Base-by-base conservation (phyloP, 2,888 invertebrate genomes). In the Pandemis heparana region DNA sequence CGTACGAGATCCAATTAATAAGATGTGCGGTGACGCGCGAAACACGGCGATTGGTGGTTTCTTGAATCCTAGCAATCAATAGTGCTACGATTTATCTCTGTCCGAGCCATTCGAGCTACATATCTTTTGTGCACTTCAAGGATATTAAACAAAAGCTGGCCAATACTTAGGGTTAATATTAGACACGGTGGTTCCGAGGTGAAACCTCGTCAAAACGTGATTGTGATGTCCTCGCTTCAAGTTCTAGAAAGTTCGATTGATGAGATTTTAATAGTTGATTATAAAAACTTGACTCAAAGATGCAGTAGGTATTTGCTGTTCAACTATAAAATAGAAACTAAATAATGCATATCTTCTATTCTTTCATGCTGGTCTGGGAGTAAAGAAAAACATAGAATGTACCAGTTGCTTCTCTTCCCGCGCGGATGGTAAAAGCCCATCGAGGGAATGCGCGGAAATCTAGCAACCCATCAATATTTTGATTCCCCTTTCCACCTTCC, bases 91-190 rank as follows among this genome's bases (percentile, higher is more conserved):
- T 73, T 63, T 62, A 73, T 73, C 72, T 59, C 46, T 23, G 72
- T 68, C 72, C 39, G 63, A 5, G 5, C 14, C 60, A 67, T 51
- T 16, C 61, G 5, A 63, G 46, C 43, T 39, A 68, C 65, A 66
- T 75, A 71, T 67, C 68, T 66, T 76, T 76, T 76, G 76, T 76
- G 63, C 62, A 51, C 48, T 51, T 70, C 76, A 76, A 76, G 76
- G 74, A 32, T 73, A 48, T 53, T 48, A 23, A 56, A 73, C 72
- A 73, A 68, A 73, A 56, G 67, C 39, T 23, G 38, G 38, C 38
- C 56, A 53, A 32, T 46, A 56, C 51, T 53, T 14, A 18, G 72
- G 71, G 65, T 71, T 72, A 61, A 56, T 53, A 72, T 72, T 71
- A 62, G 72, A 62, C 39, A 71, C 23, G 62, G 53, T 23, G 14